Evolutionary conservation across 2,797 vertebrate species (phyloP), one percentile per base, ranked within the genome.

Genomic region (Crotalus adamanteus): DNA sequence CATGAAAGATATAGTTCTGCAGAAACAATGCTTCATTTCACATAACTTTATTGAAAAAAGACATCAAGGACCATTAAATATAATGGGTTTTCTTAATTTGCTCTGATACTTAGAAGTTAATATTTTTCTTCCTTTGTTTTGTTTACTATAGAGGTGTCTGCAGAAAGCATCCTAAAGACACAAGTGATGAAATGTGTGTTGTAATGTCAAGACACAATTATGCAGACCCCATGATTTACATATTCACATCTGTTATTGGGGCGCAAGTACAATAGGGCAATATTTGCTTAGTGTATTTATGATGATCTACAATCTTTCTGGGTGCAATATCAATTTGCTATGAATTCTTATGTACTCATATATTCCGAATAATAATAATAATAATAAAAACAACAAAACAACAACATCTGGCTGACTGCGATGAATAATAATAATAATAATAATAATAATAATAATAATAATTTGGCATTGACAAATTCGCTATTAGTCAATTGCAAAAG

Each of bases 51-150:
- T 92, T 61, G 37, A 94, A 89, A 93, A 92, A 95, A 93, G 0
- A 13, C 93, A 60, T 92, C 61, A 93, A 31, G 95, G 90, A 63
- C 4, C 92, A 94, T 90, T 94, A 93, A 51, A 11, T 93, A 22
- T 92, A 95, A 91, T 3, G 0, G 31, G 92, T 95, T 95, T 91
- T 73, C 60, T 57, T 65, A 94, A 25, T 57, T n/a, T 94, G n/a
- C 59, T 37, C 25, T 91, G 47, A 94, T n/a, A 87, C 93, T 87
- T 60, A 20, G 6, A 78, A 42, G 31, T 42, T 31, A 61, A 83
- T 91, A 94, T 55, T 8, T 92, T 90, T 91, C 57, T 59, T 91
- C 59, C 93, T 94, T 86, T 94, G 88, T 94, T 92, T 93, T 96
- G n/a, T 37, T 89, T 91, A n/a, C 86, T 56, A 14, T 89, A 93